Base-by-base conservation (phyloP, 2,888 invertebrate genomes). In the Gasteruption jaculator region DNA sequence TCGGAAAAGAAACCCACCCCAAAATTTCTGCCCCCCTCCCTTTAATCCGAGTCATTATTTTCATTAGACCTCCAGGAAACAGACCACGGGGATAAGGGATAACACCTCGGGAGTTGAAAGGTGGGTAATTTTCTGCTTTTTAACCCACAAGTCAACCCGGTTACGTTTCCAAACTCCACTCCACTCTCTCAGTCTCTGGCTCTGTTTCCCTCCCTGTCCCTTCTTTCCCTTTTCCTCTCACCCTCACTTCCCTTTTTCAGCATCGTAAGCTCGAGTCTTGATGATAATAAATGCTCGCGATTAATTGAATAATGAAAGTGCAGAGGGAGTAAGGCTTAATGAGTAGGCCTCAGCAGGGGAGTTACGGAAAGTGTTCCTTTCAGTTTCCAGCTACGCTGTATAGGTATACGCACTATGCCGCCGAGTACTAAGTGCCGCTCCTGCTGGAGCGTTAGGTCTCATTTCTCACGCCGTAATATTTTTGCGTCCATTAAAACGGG, bases 271-370 rank as follows among this genome's bases (percentile, higher is more conserved):
- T 53, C 41, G 38, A 41, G 41, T 39, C 47, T 45, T 48, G 46
- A 53, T 49, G 54, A 53, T 58, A 59, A 63, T 58, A 63, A 63
- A 63, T 57, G 58, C 51, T 49, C 45, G 46, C 57, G 57, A 63
- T 65, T 62, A 65, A 63, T 65, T 58, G 58, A 62, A 61, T 63
- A 64, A 63, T 60, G 57, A 56, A 61, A 61, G n/a, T n/a, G n/a
- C n/a, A n/a, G n/a, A n/a, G n/a, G n/a, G n/a, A n/a, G n/a, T n/a
- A 57, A 56, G 51, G 54, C 49, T 57, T 61, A 64, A 63, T 60
- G 54, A 58, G 53, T 52, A 52, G 44, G 47, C 53, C 38, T 35
- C 21, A 27, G n/a, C n/a, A n/a, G n/a, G n/a, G n/a, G n/a, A n/a
- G n/a, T n/a, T n/a, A n/a, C n/a, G n/a, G n/a, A n/a, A n/a, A n/a